phyloP scores from a whole-genome alignment of 2,888 invertebrate genomes.

The Drosophila paramelanica region DNA sequence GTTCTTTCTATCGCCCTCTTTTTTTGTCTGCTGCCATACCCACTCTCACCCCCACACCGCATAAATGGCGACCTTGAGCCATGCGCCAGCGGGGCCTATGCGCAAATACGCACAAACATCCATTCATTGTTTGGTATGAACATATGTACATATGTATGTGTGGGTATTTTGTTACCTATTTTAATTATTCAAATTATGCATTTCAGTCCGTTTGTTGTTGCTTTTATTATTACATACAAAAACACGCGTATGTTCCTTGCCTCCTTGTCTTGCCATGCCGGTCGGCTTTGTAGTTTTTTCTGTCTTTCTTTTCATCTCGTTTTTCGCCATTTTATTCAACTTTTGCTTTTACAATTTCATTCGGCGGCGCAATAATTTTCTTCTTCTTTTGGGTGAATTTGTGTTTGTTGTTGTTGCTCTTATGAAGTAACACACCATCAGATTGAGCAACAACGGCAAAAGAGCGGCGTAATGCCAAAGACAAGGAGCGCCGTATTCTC shows the following conservation, averaged over 20 bases:
- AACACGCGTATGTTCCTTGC: constrained; percentile 2
- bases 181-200: constrained; percentile 48
- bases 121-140: background rate
- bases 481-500: constrained; percentile 5
- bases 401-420: constrained; percentile 45
- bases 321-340: constrained; percentile 65
- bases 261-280: constrained; percentile 20
- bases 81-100: constrained; percentile 45
- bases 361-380: constrained; percentile 78
- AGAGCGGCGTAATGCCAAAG: constrained; percentile 13
- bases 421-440: constrained; percentile 63
- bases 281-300: constrained; percentile 30
- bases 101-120: constrained; percentile 19
- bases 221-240: constrained; percentile 38
- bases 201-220: constrained; percentile 44
- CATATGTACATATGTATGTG: background rate
- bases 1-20: constrained; percentile 2
- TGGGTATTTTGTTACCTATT: constrained; percentile 35
- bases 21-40: background rate
- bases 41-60: constrained; percentile 16
- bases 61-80: constrained; percentile 52
- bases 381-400: constrained; percentile 57
- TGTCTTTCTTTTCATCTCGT: constrained; percentile 28
- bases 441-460: constrained; percentile 16
- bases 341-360: constrained; percentile 76